These are phyloP conservation scores for Drosophila hydei DNA, from an alignment of 1,140 invertebrate species.

Conservation along the genomic window DNA sequence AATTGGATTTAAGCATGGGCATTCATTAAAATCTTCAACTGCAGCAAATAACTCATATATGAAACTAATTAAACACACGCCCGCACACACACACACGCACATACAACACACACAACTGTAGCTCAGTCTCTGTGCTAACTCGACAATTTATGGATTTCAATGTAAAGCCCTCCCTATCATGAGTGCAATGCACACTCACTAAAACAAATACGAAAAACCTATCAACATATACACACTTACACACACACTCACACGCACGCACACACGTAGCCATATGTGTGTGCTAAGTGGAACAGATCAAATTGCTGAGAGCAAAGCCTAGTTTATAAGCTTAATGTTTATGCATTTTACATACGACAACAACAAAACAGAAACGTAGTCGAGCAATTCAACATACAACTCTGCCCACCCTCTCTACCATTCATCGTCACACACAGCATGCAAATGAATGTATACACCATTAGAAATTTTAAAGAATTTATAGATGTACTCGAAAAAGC, in stretches of 20 bases:
- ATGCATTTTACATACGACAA: constrained; percentile 69
- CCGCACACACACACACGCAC: not conserved
- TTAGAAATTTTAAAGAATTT: constrained; percentile 79
- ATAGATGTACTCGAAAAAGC: constrained; percentile 66
- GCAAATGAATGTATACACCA: constrained; percentile 73
- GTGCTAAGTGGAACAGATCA: constrained; percentile 23
- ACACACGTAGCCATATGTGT: constrained; percentile 3
- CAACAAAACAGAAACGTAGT: constrained; percentile 18
- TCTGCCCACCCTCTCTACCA: not conserved
- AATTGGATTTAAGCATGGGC: constrained; percentile 13
- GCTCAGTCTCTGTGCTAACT: constrained; percentile 57
- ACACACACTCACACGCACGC: not conserved
- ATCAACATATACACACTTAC: constrained; percentile 36
- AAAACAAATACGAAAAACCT: constrained; percentile 67
- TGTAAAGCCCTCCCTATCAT: constrained; percentile 78
- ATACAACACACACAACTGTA: constrained; percentile 2
- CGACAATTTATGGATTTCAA: constrained; percentile 77
- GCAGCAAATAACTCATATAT: constrained; percentile 28
- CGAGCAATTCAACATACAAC: constrained; percentile 2
- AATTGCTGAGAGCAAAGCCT: constrained; percentile 52
- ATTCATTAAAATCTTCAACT: constrained; percentile 30
- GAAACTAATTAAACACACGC: constrained; percentile 34
- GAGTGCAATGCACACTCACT: constrained; percentile 61
- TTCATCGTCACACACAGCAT: constrained; percentile 3
- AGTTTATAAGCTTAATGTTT: constrained; percentile 73